Percentiles rank a stretch among this genome's conserved stretches.
phyloP scores from a whole-genome alignment of 1,140 invertebrate species.

The Drosophila littoralis region DNA sequence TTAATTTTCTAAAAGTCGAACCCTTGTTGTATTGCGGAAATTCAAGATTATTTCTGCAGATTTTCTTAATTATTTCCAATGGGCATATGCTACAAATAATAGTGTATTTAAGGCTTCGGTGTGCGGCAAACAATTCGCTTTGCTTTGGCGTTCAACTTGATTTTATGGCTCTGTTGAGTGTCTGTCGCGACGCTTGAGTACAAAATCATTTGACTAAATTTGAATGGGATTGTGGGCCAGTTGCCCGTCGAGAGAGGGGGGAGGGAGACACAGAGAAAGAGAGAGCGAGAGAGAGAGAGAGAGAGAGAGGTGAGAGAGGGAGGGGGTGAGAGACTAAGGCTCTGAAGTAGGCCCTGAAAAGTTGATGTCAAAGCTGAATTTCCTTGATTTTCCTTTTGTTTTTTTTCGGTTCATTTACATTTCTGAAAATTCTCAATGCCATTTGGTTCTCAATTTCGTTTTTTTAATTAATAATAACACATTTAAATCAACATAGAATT shows the following conservation, averaged over 20 bases:
- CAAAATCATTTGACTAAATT: constrained; percentile 41
- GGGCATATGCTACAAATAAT: too few species aligned
- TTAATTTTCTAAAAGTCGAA: too few species aligned
- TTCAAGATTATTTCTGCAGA: too few species aligned
- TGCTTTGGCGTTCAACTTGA: neutral
- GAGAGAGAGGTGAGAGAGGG: too few species aligned
- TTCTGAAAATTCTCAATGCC: neutral
- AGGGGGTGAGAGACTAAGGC: neutral
- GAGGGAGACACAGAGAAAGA: too few species aligned
- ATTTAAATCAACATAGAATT: too few species aligned
- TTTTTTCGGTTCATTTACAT: neutral
- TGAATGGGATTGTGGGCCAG: constrained; percentile 15
- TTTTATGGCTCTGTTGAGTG: constrained; percentile 39
- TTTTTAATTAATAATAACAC: too few species aligned
- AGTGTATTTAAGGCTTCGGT: neutral
- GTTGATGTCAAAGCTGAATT: neutral
- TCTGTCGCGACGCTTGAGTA: constrained; percentile 36
- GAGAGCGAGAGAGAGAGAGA: too few species aligned
- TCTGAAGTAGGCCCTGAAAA: neutral
- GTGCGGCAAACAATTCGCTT: neutral
- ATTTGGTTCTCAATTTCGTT: neutral
- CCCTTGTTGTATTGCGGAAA: too few species aligned
- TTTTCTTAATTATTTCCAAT: too few species aligned
- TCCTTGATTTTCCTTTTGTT: neutral
- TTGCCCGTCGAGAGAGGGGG: neutral